These are phyloP conservation scores for Pangasius larnaudii DNA, from an alignment of 2,797 vertebrate species.

Conservation along the genomic window DNA sequence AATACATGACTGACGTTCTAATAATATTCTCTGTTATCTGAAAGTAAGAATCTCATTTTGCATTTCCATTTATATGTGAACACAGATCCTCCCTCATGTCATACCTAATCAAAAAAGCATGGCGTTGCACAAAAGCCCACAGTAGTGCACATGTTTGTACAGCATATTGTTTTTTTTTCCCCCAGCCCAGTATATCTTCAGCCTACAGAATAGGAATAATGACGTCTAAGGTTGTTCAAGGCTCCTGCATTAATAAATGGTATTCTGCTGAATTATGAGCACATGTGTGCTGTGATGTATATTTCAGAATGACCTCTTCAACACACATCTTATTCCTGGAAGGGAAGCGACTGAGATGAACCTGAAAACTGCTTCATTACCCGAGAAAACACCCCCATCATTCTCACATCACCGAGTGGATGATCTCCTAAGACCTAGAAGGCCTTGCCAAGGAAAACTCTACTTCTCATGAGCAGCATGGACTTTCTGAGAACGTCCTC, in stretches of 20 bases:
- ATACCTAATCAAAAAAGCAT: slow-evolving; percentile 5
- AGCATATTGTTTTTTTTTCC: neutral
- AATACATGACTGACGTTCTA: neutral
- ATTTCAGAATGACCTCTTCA: slow-evolving; percentile 48
- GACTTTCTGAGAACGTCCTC: slow-evolving; percentile 55
- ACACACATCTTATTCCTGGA: slow-evolving; percentile 52
- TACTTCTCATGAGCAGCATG: slow-evolving; percentile 45
- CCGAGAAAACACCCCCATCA: slow-evolving; percentile 56
- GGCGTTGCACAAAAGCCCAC: slow-evolving; percentile 25
- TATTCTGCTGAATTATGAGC: slow-evolving; percentile 46
- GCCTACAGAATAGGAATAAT: slow-evolving; percentile 2
- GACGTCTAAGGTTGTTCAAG: slow-evolving; percentile 24
- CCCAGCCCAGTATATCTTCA: neutral
- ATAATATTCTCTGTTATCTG: neutral
- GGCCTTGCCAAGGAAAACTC: slow-evolving; percentile 58
- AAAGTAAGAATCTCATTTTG: neutral
- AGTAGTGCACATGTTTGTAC: slow-evolving; percentile 17
- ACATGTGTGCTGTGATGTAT: slow-evolving; percentile 46
- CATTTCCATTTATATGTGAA: neutral
- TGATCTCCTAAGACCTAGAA: slow-evolving; percentile 46
- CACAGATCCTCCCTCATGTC: slow-evolving; percentile 10
- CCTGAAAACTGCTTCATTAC: slow-evolving; percentile 48
- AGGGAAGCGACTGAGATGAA: slow-evolving; percentile 40
- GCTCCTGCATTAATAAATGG: slow-evolving; percentile 43
- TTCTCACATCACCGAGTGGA: slow-evolving; percentile 54